Base-by-base conservation (phyloP, 2,888 invertebrate genomes). In the Eulithis testata region DNA sequence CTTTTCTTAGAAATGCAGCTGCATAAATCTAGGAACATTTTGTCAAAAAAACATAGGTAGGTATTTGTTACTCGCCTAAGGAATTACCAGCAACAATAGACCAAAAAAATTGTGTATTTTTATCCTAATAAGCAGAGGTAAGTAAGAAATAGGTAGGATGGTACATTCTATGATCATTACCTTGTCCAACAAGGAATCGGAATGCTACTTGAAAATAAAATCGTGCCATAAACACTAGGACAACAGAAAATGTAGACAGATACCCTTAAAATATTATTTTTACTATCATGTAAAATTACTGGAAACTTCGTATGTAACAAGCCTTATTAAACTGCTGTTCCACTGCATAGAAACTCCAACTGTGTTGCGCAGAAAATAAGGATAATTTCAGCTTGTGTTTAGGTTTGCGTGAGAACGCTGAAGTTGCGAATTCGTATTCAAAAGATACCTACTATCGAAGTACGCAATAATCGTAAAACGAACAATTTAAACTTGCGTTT, bases 391-490 rank as follows among this genome's bases (percentile, higher is more conserved):
- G 49, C 11, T 53, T 53, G 62, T 73, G 61, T 68, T 70, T 66
- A 63, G 73, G 76, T 73, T 88, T 73, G 89, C 88, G 87, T 87
- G 88, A 82, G 79, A 76, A 80, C 79, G 73, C 76, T 72, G 72
- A 79, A 80, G 79, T 82, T 79, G 80, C 84, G 81, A 87, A 89
- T 90, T 89, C 82, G 87, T 88, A 90, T 90, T 89, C 89, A 84
- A 86, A 87, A 85, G 84, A 85, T 90, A 90, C 85, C 84, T 86
- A 88, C 84, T 80, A 87, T 85, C 82, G 77, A 83, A 89, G 86
- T 87, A 88, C 82, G 78, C 82, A 78, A 90, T 90, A 86, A 89
- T 84, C 88, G 83, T 91, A 91, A 92, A 91, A 82, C 82, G 80
- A 83, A 86, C 87, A 82, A 89, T 90, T 90, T 89, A 85, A 87